Evolutionary conservation across 2,113 vertebrate species (phyloP).

Genomic region (Pterophyllum scalare): DNA sequence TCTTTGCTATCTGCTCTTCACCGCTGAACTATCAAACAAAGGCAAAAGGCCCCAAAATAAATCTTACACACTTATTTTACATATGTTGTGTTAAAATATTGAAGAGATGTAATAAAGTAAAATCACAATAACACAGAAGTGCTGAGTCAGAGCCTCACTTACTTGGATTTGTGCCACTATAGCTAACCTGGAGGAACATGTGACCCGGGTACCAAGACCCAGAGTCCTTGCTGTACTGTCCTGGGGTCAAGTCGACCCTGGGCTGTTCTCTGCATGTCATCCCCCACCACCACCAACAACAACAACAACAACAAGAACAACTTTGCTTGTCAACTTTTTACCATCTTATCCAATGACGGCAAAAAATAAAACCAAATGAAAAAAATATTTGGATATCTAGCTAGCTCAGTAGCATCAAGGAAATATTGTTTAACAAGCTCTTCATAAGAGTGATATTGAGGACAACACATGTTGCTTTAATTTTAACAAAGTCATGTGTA

Average conservation of each 20-base stretch:
- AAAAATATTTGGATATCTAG: no score
- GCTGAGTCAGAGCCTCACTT: background rate
- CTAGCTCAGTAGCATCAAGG: no score
- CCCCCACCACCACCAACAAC: no score
- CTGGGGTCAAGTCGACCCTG: background rate
- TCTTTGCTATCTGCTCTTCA: no score
- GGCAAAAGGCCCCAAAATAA: no score
- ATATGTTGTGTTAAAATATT: background rate
- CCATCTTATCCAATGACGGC: no score
- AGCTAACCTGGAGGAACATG: background rate
- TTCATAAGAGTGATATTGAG: background rate
- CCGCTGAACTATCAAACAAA: no score
- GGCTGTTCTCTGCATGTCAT: background rate
- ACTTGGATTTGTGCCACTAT: background rate
- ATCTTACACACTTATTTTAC: no score
- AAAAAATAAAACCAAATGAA: no score
- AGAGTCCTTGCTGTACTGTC: background rate
- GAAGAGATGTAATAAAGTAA: background rate
- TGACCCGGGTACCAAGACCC: background rate
- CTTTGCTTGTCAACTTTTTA: no score
- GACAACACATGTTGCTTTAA: background rate
- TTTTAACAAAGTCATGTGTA: background rate
- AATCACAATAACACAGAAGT: background rate
- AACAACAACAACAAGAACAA: no score
- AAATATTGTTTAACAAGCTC: no score